A percentile compares a stretch with the other conserved stretches of the same genome.
phyloP scores from a whole-genome alignment of 1,140 invertebrate species.

The Neocloeon triangulifer region DNA sequence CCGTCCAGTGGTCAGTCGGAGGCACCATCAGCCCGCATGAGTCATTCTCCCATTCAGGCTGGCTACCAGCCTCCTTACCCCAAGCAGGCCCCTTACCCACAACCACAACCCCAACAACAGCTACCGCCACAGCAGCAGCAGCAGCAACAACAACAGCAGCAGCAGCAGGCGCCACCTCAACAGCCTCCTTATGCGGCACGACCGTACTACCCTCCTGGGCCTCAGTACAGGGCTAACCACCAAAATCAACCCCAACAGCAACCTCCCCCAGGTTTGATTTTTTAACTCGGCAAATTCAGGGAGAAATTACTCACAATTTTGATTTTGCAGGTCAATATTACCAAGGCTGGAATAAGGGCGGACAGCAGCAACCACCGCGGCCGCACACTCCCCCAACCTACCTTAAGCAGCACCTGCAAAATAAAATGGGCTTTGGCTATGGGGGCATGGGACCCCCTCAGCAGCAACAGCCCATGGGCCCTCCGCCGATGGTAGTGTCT shows the following conservation, averaged over 20 bases:
- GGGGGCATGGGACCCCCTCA: conserved; percentile 11
- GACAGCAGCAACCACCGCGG: no score
- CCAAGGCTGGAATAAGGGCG: no score
- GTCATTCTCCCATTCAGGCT: conserved; percentile 38
- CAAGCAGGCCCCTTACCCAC: conserved; percentile 7
- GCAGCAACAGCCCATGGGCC: conserved; percentile 18
- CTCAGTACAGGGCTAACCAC: no score
- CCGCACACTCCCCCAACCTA: conserved; percentile 20
- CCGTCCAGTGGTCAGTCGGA: conserved; percentile 76
- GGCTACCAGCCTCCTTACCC: conserved; percentile 7
- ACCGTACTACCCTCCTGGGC: no score
- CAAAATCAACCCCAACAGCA: no score
- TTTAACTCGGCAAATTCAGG: no score
- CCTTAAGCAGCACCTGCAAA: conserved; percentile 36
- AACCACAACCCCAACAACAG: conserved; percentile 8
- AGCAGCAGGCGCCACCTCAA: conserved; percentile 10
- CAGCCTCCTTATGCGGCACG: conserved; percentile 8
- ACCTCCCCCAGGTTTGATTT: no score
- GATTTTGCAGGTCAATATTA: no score
- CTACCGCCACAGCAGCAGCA: conserved; percentile 9
- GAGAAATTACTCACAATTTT: no score
- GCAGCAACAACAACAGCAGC: conserved; percentile 10
- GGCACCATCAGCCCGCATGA: conserved; percentile 42
- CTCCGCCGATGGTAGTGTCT: no score
- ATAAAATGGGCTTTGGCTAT: no score